Percentiles rank a stretch among this genome's conserved stretches.
Evolutionary conservation across 1,140 invertebrate genomes (phyloP).

Genomic region (Drosophila equinoxialis): DNA sequence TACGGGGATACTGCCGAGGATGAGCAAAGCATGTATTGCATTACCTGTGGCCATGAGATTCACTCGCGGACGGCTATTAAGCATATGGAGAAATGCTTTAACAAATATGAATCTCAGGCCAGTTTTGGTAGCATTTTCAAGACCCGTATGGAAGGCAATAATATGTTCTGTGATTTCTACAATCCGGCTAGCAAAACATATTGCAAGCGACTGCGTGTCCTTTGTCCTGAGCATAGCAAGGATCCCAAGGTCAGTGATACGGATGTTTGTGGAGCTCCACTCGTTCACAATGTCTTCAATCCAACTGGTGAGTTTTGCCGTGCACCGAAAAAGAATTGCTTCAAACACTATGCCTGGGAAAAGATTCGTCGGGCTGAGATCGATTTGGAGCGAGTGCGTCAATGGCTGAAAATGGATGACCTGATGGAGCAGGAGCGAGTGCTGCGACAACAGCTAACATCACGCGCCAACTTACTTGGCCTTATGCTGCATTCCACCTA

Average conservation of each 20-base stretch:
- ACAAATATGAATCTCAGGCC: constrained; percentile 98
- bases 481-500: constrained; percentile 97
- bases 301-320: constrained; percentile 87
- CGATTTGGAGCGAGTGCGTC: constrained; percentile 89
- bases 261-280: constrained; percentile 95
- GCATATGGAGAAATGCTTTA: constrained; percentile 98
- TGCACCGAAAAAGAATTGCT: constrained; percentile 94
- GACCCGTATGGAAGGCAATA: constrained; percentile 96
- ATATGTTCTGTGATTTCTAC: constrained; percentile 98
- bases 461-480: constrained; percentile 94
- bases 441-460: constrained; percentile 93
- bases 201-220: constrained; percentile 96
- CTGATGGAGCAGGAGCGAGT: constrained; percentile 96
- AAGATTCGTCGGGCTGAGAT: constrained; percentile 95
- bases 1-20: constrained; percentile 85
- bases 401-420: constrained; percentile 97
- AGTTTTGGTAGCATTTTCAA: constrained; percentile 98
- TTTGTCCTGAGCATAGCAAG: constrained; percentile 99
- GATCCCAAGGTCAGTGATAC: constrained; percentile 94
- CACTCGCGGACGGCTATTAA: constrained; percentile 93
- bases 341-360: constrained; percentile 97
- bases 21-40: constrained; percentile 96
- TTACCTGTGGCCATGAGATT: constrained; percentile 98
- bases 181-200: constrained; percentile 95
- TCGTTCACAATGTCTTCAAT: constrained; percentile 92